Evolutionary conservation across 2,888 invertebrate species (phyloP), one percentile per base, ranked within the genome.

Genomic region (Athalia cordata): DNA sequence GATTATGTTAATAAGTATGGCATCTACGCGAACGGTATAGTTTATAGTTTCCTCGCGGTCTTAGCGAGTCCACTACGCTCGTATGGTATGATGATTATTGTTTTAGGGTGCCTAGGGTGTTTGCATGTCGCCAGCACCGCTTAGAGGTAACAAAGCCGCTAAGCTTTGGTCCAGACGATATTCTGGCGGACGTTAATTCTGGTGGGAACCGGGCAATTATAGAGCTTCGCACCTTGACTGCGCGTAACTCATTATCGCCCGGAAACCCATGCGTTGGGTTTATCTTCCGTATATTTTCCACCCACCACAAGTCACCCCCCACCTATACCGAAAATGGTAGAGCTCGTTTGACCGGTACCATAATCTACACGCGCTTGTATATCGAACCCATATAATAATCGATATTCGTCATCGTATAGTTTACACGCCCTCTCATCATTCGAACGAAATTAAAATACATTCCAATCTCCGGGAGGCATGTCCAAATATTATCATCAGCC

Each of bases 191-290:
- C 52, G 72, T 59, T 72, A 5, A 49, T 59, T 47, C 47, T n/a
- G 59, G 72, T 59, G 72, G 47, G 47, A 72, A 59, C 72, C 57
- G 57, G 72, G 47, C 47, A 15, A 72, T 57, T 47, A 72, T 15
- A 9, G 15, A 3, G 8, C 72, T 47, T 72, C 59, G 47, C 72
- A 72, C 72, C 72, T 13, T 59, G 72, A 7, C 72, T n/a, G 59
- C 72, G 72, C 72, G 29, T 72, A 72, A 72, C 72, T 72, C 72
- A 72, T 59, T 70, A 57, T 45, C 15, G 13, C 8, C 59, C 72
- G 72, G 72, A 72, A 72, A 72, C 59, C 13, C 45, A 45, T 29
- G 29, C 45, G 47, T 45, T 70, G 8, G 50, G 59, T 47, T 70
- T 15, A n/a, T 57, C 45, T 72, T 59, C 59, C 59, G 59, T 72